phyloP scores from a whole-genome alignment of 2,113 vertebrate species.

The Rhodinocichla rosea region DNA sequence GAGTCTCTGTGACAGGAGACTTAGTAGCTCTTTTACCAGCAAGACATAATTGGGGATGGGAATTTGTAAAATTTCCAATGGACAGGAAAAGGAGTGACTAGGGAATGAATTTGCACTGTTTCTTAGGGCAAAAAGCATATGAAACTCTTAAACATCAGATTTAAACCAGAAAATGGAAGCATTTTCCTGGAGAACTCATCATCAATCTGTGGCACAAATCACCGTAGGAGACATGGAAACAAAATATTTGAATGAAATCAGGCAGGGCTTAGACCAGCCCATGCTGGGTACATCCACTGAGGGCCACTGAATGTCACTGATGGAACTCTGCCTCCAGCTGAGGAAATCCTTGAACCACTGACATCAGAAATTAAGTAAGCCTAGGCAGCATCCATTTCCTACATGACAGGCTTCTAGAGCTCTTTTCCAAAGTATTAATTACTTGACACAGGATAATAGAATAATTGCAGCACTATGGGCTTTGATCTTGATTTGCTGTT shows the following conservation, averaged over 20 bases:
- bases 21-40: background rate
- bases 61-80: background rate
- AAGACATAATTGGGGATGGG: fast-evolving
- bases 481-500: fast-evolving
- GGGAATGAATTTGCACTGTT: background rate
- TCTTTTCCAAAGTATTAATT: background rate
- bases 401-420: background rate
- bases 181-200: background rate
- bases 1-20: background rate
- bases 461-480: background rate
- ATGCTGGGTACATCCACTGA: background rate
- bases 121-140: background rate
- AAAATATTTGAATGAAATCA: background rate
- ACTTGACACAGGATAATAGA: background rate
- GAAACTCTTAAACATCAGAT: background rate
- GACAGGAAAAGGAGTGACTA: background rate
- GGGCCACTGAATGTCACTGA: background rate
- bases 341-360: background rate
- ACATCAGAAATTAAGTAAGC: background rate
- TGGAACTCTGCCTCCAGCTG: background rate
- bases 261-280: background rate
- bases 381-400: background rate
- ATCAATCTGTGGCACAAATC: background rate
- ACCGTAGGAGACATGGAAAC: background rate
- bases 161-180: background rate